Base-by-base conservation (phyloP, 2,797 vertebrate species). In the Clarias pachynema region DNA sequence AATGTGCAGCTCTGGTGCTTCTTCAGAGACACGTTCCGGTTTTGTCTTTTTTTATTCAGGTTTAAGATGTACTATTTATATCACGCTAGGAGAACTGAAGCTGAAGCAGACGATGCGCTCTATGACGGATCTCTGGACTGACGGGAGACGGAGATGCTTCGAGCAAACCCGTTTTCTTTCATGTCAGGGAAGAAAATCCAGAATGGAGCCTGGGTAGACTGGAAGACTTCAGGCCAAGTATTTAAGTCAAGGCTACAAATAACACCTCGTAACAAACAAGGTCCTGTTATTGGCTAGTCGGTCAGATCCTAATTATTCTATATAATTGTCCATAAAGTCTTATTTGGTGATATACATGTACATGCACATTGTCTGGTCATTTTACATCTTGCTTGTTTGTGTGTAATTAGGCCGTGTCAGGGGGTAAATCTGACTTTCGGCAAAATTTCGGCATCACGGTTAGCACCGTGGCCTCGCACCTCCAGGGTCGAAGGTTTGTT, bases 61-160 rank as follows among this genome's bases (percentile, higher is more conserved):
- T 62, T 80, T 22, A 6, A 49, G 40, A 34, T 79, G 77, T 44
- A 40, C 24, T 40, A 79, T 68, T 81, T 68, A 24, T 24, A 68
- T 31, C 26, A 26, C 14, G 44, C 63, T 34, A 81, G 24, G 16
- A 20, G 34, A 62, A 63, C 29, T 26, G 34, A n/a, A 40, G 59
- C 57, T 49, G 56, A 75, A 75, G 26, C 49, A 5, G 49, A 16
- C 34, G 29, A 24, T 24, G 29, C 29, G 24, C 26, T 16, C 9
- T 57, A n/a, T 12, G 26, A 10, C 56, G 56, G 20, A 65, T 79
- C 59, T 63, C 59, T 44, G 24, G 15, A 20, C 75, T 78, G 31
- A 8, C 31, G 37, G 22, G 24, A 65, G 44, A 65, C 0, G 7
- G 1, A 65, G 60, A 15, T 22, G 29, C 44, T 56, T 29, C 2